Conservation (phyloP, 2,888 invertebrate species). For the Kryphioiulus occultus region DNA sequence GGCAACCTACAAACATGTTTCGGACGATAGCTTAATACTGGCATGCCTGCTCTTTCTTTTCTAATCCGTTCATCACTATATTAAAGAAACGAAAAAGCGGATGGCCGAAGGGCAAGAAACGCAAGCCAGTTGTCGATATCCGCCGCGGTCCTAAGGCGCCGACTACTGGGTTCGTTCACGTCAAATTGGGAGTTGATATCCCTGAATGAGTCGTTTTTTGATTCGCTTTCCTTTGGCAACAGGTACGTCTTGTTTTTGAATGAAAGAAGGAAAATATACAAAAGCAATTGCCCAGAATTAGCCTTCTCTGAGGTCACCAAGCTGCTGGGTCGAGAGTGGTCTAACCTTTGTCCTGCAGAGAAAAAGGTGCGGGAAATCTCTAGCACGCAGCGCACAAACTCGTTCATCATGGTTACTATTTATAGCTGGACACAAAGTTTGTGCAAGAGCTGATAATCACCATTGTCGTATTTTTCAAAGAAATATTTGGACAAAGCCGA, state of each 20-base stretch:
- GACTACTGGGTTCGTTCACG: slow-evolving; percentile 64
- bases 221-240: slow-evolving; percentile 45
- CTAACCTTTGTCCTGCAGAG: slow-evolving; percentile 65
- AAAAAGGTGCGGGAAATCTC: slow-evolving; percentile 62
- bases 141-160: slow-evolving; percentile 68
- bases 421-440: no score
- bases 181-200: not conserved
- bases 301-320: slow-evolving; percentile 69
- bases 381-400: not conserved
- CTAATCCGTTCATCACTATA: not conserved
- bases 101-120: slow-evolving; percentile 70
- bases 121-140: slow-evolving; percentile 67
- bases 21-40: no score
- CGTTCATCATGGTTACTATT: no score
- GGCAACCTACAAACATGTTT: no score
- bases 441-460: not conserved
- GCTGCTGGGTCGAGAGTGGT: slow-evolving; percentile 69
- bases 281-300: slow-evolving; percentile 63
- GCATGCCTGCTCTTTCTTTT: not conserved
- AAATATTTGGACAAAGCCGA: slow-evolving; percentile 68
- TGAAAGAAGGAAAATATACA: slow-evolving; percentile 67
- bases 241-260: slow-evolving; percentile 68
- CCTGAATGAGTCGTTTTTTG: not conserved
- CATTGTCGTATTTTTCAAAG: slow-evolving; percentile 55
- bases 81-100: slow-evolving; percentile 67